phyloP scores from a whole-genome alignment of 1,140 invertebrate genomes.

The Lepidostoma basale region DNA sequence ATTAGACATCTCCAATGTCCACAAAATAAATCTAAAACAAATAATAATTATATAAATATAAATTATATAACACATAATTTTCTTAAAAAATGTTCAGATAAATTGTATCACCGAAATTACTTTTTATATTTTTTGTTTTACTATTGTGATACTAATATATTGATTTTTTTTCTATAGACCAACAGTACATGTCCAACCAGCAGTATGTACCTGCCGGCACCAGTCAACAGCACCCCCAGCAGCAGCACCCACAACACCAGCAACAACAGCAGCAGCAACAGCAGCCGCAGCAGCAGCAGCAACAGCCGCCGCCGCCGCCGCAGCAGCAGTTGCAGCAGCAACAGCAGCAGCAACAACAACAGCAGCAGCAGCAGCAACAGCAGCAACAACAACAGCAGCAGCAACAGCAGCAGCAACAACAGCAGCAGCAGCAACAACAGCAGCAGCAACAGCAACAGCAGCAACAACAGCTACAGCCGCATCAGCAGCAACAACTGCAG shows the following conservation, averaged over 20 bases:
- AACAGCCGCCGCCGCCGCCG: constrained; percentile 48
- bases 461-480: constrained; percentile 47
- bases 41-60: too few species aligned
- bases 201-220: constrained; percentile 27
- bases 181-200: constrained; percentile 33
- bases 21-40: too few species aligned
- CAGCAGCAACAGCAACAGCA: constrained; percentile 42
- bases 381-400: constrained; percentile 45
- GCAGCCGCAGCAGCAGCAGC: constrained; percentile 35
- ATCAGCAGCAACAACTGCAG: constrained; percentile 56
- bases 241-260: constrained; percentile 14
- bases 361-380: constrained; percentile 46
- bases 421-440: constrained; percentile 35
- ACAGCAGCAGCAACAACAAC: constrained; percentile 45
- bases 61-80: too few species aligned
- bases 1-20: too few species aligned
- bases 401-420: constrained; percentile 36
- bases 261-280: constrained; percentile 41
- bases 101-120: too few species aligned
- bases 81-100: too few species aligned
- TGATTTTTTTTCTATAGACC: constrained; percentile 23
- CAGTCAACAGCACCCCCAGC: constrained; percentile 51
- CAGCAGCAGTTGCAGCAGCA: constrained; percentile 46
- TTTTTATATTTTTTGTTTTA: too few species aligned
- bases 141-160: not conserved